Evolutionary conservation across 2,797 vertebrate species (phyloP), one percentile per base, ranked within the genome.

Genomic region (Paramormyrops hopkinsi): DNA sequence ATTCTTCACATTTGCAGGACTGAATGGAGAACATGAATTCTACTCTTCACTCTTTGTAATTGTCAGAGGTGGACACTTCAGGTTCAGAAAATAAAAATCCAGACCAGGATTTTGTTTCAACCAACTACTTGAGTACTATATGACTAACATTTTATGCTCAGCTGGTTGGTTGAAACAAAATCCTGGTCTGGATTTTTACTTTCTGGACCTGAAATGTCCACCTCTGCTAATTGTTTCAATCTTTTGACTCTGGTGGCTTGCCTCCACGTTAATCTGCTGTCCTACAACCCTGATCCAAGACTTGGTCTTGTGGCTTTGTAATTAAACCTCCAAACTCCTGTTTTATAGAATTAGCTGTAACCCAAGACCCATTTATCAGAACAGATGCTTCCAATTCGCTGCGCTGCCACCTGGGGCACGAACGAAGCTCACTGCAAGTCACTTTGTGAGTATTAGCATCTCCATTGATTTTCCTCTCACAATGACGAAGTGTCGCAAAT

Each of bases 251-350:
- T 17, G 11, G 50, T 54, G 48, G 25, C 90, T 93, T 76, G 2
- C 2, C 41, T 9, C 8, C 17, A 82, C 2, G 8, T 17, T 46
- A 82, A 82, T 82, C 41, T 22, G 76, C 41, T 82, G 41, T 82
- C 14, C 73, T 41, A 37, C 33, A 79, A n/a, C 37, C 37, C 37
- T n/a, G 2, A 41, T 44, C 76, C 76, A 46, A 46, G 17, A 19
- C 76, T 46, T 92, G 92, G 17, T 7, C 76, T 11, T 92, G 92
- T 92, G 87, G 46, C 44, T 53, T 59, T 88, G 69, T 73, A 56
- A 86, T 95, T 95, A 94, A 92, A 93, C 92, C 93, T 93, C 92
- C 92, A 92, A 91, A 90, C 93, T 93, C 92, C 94, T 91, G 90
- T 92, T 93, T 93, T 91, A 93, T 94, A 93, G 93, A 93, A 95